phyloP scores from a whole-genome alignment of 2,888 invertebrate species.

The Caenorhabditis angaria region DNA sequence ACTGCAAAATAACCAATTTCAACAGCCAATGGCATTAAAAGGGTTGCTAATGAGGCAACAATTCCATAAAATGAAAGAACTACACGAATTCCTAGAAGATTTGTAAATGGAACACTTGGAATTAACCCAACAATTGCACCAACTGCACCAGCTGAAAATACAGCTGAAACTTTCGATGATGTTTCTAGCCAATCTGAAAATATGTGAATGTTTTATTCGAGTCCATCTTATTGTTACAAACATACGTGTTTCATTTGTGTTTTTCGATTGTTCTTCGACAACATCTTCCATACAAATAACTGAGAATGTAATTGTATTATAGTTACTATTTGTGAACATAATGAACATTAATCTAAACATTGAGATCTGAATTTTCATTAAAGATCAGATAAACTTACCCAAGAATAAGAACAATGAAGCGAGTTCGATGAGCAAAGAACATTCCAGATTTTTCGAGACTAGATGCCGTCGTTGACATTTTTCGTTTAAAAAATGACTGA shows the following conservation, averaged over 20 bases:
- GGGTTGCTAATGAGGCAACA: slow-evolving; percentile 19
- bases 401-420: slow-evolving; percentile 26
- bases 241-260: slow-evolving; percentile 25
- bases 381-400: slow-evolving; percentile 23
- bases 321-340: slow-evolving; percentile 34
- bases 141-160: slow-evolving; percentile 49
- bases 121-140: slow-evolving; percentile 47
- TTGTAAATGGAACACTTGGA: slow-evolving; percentile 40
- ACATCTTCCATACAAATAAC: slow-evolving; percentile 55
- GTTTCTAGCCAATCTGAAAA: slow-evolving; percentile 48
- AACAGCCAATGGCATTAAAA: slow-evolving; percentile 25
- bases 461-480: neutral
- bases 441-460: neutral
- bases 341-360: slow-evolving; percentile 32
- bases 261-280: slow-evolving; percentile 12
- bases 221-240: neutral
- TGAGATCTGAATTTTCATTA: neutral
- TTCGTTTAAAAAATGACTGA: neutral
- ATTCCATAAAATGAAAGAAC: slow-evolving; percentile 29
- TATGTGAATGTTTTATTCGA: neutral
- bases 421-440: slow-evolving; percentile 18
- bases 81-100: slow-evolving; percentile 37
- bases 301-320: slow-evolving; percentile 46
- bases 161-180: slow-evolving; percentile 35
- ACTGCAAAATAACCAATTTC: slow-evolving; percentile 28